Percentiles rank a stretch among this genome's conserved stretches.
Evolutionary conservation across 1,140 invertebrate species (phyloP).

Genomic region (Drosophila grimshawi): DNA sequence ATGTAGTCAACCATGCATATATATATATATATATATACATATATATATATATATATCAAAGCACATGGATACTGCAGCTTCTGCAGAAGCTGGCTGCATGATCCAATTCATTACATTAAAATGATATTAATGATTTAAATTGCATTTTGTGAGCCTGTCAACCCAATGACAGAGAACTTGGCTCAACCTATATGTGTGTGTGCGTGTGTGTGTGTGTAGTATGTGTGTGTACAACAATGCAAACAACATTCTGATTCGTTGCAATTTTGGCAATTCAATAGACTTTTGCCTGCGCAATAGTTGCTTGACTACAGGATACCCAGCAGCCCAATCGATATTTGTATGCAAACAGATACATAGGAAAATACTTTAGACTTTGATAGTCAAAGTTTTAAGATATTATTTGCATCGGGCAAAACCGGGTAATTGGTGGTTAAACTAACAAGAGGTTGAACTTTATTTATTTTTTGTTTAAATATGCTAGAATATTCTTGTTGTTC

Average conservation of each 20-base stretch:
- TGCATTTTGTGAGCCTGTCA: constrained; percentile 59
- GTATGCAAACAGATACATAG: too few species aligned
- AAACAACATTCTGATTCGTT: neutral
- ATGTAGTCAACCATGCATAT: constrained; percentile 12
- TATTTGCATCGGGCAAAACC: too few species aligned
- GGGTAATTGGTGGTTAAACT: too few species aligned
- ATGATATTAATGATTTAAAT: constrained; percentile 82
- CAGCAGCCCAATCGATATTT: too few species aligned
- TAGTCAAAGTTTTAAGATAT: too few species aligned
- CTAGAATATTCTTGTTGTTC: too few species aligned
- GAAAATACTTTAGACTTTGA: too few species aligned
- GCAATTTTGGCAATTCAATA: neutral
- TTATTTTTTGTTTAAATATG: too few species aligned
- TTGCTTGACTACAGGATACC: too few species aligned
- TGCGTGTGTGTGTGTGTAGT: neutral
- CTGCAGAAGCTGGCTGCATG: constrained; percentile 44
- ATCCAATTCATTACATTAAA: constrained; percentile 80
- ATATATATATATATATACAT: too few species aligned
- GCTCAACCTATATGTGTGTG: neutral
- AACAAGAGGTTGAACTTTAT: too few species aligned
- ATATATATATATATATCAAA: too few species aligned
- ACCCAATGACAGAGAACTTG: constrained; percentile 27
- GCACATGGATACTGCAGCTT: constrained; percentile 8
- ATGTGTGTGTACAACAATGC: constrained; percentile 1
- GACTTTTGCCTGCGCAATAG: neutral